These are phyloP conservation scores for Drosophila sordidula DNA, from an alignment of 2,888 invertebrate species.

Conservation along the genomic window DNA sequence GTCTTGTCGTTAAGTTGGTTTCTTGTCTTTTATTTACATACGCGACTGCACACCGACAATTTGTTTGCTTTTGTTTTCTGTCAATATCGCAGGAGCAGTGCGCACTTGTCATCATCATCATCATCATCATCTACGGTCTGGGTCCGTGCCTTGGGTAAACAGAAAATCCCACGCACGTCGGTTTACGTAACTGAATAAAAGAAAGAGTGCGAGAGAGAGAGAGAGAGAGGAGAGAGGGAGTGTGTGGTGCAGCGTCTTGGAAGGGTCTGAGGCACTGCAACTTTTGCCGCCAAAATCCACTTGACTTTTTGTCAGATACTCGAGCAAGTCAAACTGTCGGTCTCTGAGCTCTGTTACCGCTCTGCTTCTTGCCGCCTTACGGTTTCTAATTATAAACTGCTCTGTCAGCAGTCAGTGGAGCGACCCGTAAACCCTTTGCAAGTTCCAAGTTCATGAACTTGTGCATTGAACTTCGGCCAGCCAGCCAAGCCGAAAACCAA, in stretches of 20 bases:
- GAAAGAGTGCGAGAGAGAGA: background rate
- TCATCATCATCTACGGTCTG: slow-evolving; percentile 38
- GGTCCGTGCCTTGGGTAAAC: slow-evolving; percentile 62
- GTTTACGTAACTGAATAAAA: slow-evolving; percentile 48
- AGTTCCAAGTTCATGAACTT: slow-evolving; percentile 81
- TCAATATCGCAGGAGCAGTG: slow-evolving; percentile 68
- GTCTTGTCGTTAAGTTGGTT: slow-evolving; percentile 10
- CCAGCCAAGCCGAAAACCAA: slow-evolving; percentile 65
- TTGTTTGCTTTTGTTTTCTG: slow-evolving; percentile 79
- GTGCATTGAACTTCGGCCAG: slow-evolving; percentile 75
- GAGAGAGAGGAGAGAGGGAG: background rate
- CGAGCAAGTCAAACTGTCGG: slow-evolving; percentile 59
- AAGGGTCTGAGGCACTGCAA: slow-evolving; percentile 52
- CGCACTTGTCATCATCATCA: slow-evolving; percentile 69
- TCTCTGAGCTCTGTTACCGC: slow-evolving; percentile 40
- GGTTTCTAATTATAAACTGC: slow-evolving; percentile 78
- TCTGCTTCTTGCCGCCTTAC: slow-evolving; percentile 36
- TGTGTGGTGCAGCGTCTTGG: slow-evolving; percentile 18
- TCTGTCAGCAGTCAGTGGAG: slow-evolving; percentile 64
- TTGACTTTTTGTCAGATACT: slow-evolving; percentile 72
- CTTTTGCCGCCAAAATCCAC: slow-evolving; percentile 74
- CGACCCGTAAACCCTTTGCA: slow-evolving; percentile 59
- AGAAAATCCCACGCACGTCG: slow-evolving; percentile 69
- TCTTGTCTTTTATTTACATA: slow-evolving; percentile 68
- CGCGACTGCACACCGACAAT: slow-evolving; percentile 70